Evolutionary conservation across 2,113 vertebrate species (phyloP).

Genomic region (Tiliqua scincoides): DNA sequence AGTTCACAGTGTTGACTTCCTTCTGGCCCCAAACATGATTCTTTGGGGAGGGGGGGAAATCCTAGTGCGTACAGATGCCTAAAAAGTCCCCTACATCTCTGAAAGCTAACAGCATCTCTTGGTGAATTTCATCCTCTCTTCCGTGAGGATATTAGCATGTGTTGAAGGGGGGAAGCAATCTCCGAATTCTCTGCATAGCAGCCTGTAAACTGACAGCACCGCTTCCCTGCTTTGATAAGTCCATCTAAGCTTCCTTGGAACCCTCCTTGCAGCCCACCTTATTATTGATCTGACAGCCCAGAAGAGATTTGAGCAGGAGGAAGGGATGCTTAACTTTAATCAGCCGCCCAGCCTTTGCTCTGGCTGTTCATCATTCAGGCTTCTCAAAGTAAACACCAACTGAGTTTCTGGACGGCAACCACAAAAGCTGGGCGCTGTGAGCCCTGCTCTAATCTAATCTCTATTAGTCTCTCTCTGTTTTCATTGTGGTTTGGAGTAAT

Average conservation of each 20-base stretch:
- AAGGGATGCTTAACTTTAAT: neutral
- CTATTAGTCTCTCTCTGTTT: constrained; percentile 23
- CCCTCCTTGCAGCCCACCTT: neutral
- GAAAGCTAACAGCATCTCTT: neutral
- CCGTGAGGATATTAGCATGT: neutral
- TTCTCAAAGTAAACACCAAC: neutral
- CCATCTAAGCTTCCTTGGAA: neutral
- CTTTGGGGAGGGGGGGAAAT: neutral
- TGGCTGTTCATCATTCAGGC: neutral
- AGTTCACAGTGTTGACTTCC: neutral
- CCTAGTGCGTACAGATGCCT: neutral
- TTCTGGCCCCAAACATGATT: no score
- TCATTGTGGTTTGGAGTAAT: neutral
- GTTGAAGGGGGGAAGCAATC: neutral
- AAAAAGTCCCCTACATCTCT: neutral
- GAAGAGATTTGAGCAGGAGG: neutral
- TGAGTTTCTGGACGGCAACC: constrained; percentile 11
- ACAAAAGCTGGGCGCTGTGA: neutral
- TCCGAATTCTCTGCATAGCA: rapidly evolving
- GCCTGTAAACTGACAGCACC: neutral
- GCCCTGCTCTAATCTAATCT: neutral
- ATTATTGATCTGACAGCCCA: neutral
- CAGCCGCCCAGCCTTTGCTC: rapidly evolving
- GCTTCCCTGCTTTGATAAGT: rapidly evolving
- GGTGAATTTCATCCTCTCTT: neutral